Evolutionary conservation across 2,113 vertebrate species (phyloP), one percentile per base, ranked within the genome.

Genomic region (Murina feae): DNA sequence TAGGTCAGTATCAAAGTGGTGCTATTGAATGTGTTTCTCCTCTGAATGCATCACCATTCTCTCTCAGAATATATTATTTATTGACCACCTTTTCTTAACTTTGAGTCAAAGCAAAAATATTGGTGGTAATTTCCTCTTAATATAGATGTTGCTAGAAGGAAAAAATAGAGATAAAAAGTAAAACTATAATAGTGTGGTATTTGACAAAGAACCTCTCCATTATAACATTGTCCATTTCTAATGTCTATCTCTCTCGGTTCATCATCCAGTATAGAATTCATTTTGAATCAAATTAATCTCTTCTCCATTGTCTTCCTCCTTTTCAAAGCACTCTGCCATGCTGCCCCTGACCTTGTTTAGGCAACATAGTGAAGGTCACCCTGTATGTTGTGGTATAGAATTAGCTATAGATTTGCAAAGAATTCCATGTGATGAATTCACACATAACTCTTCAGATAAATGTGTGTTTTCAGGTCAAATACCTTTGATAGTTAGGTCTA

Each of bases 41-140:
- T 90, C 47, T 49, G 28, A 51, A 49, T 37, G 39, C 72, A 28
- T 18, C 21, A 32, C 14, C 20, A 7, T 44, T 60, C 49, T 55
- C 14, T 71, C 14, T 51, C 39, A 72, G 3, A 14, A 82, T 20
- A 75, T 32, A n/a, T 72, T n/a, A 85, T 39, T 68, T 83, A 37
- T n/a, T 58, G 28, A 17, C 14, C 30, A 51, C 28, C 51, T 79
- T 89, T 69, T 89, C 10, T 25, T 80, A 55, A 55, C n/a, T 47
- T 93, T 80, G 65, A 80, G 53, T 78, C 47, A 81, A 84, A 95
- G 30, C 79, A 90, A 89, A 74, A 49, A 81, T 42, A 68, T 44
- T 30, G 20, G 47, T 79, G 21, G 49, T 49, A 91, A 23, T 49
- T 60, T 49, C 25, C 37, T 92, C 21, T 63, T 78, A 28, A 72